A percentile compares a stretch with the other conserved stretches of the same genome.
Evolutionary conservation across 1,140 invertebrate species (phyloP).

Genomic region (Halesus radiatus): DNA sequence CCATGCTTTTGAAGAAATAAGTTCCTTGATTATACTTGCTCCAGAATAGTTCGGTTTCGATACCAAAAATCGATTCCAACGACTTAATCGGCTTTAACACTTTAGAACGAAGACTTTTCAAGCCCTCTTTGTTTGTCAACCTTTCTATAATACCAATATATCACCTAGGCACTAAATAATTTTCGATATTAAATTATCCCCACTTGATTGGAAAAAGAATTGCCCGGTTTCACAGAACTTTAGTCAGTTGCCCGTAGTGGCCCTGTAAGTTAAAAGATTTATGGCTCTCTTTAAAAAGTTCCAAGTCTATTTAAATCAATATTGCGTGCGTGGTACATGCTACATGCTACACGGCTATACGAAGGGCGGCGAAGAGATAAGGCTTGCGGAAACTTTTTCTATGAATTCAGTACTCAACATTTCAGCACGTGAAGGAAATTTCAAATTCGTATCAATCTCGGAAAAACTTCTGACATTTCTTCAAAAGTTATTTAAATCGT

Average conservation of each 20-base stretch:
- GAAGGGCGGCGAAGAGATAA: conserved; percentile 21
- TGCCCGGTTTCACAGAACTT: not conserved
- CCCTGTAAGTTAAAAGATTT: conserved; percentile 31
- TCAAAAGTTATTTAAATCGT: conserved; percentile 27
- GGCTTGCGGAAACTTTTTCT: conserved; percentile 13
- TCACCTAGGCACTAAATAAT: too few relatives aligned
- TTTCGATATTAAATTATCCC: conserved; percentile 12
- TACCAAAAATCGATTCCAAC: too few relatives aligned
- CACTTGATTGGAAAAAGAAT: conserved; percentile 33
- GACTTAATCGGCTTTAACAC: too few relatives aligned
- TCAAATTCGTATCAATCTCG: conserved; percentile 38
- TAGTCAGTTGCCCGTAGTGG: not conserved
- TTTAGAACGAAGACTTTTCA: too few relatives aligned
- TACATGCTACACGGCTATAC: not conserved
- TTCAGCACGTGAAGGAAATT: conserved; percentile 34
- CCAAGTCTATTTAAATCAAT: conserved; percentile 41
- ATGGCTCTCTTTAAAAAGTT: conserved; percentile 32
- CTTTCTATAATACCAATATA: too few relatives aligned
- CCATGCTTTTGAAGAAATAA: too few relatives aligned
- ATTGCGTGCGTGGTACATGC: conserved; percentile 36
- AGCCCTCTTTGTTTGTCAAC: too few relatives aligned
- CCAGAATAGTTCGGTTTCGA: too few relatives aligned
- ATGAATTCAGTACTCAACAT: conserved; percentile 28
- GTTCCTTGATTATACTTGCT: too few relatives aligned
- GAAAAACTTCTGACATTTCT: conserved; percentile 30